These are phyloP conservation scores for Himalopsyche anomala DNA, from an alignment of 2,888 invertebrate genomes.

Conservation along the genomic window DNA sequence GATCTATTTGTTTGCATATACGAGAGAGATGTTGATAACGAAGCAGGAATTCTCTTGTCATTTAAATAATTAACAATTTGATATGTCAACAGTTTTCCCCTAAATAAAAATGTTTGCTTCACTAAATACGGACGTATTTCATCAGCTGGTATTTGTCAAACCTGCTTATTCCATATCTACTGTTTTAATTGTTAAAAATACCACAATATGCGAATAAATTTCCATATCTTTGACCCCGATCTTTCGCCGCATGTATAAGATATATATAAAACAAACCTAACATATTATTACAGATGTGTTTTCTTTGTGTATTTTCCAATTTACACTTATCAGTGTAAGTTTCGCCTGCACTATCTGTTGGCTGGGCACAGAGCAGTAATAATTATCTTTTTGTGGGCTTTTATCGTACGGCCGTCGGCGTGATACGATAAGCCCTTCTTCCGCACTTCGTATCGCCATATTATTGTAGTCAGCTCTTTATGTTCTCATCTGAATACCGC, in stretches of 20 bases:
- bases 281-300: background rate
- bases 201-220: background rate
- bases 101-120: no score
- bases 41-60: no score
- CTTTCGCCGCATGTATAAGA: background rate
- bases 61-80: no score
- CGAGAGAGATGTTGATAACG: no score
- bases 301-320: slow-evolving; percentile 36
- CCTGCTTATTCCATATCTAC: no score
- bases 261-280: background rate
- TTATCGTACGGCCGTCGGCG: slow-evolving; percentile 4
- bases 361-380: background rate
- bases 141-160: no score
- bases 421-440: background rate
- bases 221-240: background rate
- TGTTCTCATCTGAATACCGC: background rate
- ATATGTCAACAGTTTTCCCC: no score
- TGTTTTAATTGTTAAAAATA: no score
- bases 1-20: no score
- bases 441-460: slow-evolving; percentile 31
- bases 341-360: background rate
- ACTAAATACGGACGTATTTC: no score
- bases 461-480: slow-evolving; percentile 7
- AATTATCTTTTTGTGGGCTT: slow-evolving; percentile 6
- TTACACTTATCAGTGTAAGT: background rate